A percentile compares a stretch with the other conserved stretches of the same genome.
These are phyloP conservation scores for Exaiptasia diaphana DNA, from an alignment of 64 coral and sea anemone species.

Conservation along the genomic window DNA sequence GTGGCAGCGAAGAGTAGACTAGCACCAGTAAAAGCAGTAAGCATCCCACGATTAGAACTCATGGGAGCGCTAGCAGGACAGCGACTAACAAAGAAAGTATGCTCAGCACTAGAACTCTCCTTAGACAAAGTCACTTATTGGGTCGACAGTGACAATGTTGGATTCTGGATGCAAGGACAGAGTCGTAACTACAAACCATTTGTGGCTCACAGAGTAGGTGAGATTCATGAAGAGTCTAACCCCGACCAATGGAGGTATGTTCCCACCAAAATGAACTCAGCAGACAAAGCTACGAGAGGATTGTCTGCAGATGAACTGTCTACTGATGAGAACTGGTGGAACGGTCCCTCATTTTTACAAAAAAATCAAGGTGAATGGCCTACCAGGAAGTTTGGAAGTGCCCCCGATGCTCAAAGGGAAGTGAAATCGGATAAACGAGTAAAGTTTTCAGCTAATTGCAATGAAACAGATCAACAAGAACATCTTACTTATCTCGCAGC, in stretches of 20 bases:
- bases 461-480: neutral
- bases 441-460: too few species aligned
- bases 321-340: constrained; percentile 23
- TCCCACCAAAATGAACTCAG: constrained; percentile 48
- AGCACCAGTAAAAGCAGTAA: constrained; percentile 51
- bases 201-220: constrained; percentile 48
- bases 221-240: constrained; percentile 59
- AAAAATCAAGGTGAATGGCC: constrained; percentile 33
- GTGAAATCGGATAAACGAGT: neutral
- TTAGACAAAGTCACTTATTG: constrained; percentile 40
- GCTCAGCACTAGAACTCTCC: constrained; percentile 4
- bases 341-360: constrained; percentile 23
- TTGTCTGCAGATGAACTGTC: constrained; percentile 35
- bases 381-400: constrained; percentile 45
- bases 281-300: constrained; percentile 45
- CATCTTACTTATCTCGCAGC: neutral
- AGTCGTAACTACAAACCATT: constrained; percentile 56
- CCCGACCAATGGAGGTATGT: constrained; percentile 65
- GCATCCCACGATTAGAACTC: constrained; percentile 52
- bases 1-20: constrained; percentile 40
- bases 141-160: constrained; percentile 52
- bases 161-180: constrained; percentile 19
- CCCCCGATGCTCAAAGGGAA: neutral
- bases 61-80: constrained; percentile 49
- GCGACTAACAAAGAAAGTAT: constrained; percentile 55